Conservation (phyloP, 2,797 vertebrate genomes). For the Pseudocheirus occidentalis region DNA sequence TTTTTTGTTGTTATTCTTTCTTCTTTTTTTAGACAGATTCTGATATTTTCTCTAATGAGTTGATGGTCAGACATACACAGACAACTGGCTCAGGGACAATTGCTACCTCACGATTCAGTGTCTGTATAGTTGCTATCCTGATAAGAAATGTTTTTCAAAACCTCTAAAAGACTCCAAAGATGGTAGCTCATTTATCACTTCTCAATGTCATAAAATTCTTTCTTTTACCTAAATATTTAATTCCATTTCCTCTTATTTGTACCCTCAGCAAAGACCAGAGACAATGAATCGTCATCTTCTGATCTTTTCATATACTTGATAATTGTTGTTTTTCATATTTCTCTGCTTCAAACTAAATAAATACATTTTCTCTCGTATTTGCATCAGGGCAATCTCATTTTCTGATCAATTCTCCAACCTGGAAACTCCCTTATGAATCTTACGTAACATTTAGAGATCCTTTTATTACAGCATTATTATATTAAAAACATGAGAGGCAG, state of each 20-base stretch:
- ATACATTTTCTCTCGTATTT: background rate
- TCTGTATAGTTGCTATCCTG: background rate
- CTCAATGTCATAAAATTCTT: slow-evolving; percentile 10
- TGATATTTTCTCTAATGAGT: background rate
- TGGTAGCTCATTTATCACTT: background rate
- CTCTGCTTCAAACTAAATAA: slow-evolving; percentile 8
- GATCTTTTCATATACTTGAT: slow-evolving; percentile 25
- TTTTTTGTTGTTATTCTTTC: background rate
- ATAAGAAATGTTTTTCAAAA: background rate
- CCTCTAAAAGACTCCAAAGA: background rate
- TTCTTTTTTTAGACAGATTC: background rate
- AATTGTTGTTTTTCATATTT: slow-evolving; percentile 22
- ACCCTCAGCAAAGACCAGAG: slow-evolving; percentile 5
- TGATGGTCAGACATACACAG: background rate
- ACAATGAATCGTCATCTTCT: slow-evolving; percentile 24
- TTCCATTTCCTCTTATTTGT: slow-evolving; percentile 31
- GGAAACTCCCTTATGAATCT: background rate
- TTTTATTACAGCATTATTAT: background rate
- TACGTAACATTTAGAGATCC: background rate
- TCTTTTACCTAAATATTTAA: slow-evolving; percentile 42
- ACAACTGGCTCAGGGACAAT: background rate
- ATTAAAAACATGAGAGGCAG: background rate
- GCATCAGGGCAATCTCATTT: background rate
- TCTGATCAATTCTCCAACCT: background rate
- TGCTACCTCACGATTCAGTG: background rate